Percentiles rank a stretch among this genome's conserved stretches.
These are phyloP conservation scores for Vesta saturnalis DNA, from an alignment of 2,888 invertebrate genomes.

Conservation along the genomic window DNA sequence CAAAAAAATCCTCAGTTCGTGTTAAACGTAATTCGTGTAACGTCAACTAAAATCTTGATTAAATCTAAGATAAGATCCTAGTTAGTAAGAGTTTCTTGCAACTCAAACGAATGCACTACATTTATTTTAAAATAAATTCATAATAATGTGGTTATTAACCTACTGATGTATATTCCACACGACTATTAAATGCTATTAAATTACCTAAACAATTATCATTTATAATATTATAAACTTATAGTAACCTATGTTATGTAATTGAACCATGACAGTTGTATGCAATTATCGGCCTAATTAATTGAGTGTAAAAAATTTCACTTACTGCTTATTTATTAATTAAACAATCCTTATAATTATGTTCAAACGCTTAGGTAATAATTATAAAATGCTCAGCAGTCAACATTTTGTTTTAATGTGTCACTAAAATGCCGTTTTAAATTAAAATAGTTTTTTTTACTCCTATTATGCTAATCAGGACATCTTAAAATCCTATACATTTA, in stretches of 20 bases:
- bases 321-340: no score
- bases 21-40: slow-evolving; percentile 8
- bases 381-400: no score
- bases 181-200: neutral
- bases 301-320: no score
- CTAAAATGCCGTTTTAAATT: no score
- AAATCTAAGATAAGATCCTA: neutral
- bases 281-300: neutral
- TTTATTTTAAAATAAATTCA: neutral
- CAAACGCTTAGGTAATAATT: no score
- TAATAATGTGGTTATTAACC: neutral
- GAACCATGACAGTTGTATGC: neutral
- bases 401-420: no score
- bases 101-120: slow-evolving; percentile 1
- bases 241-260: no score
- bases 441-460: no score
- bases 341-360: no score
- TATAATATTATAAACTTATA: neutral
- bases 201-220: slow-evolving; percentile 1
- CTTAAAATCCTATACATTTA: no score
- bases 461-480: no score
- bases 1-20: neutral
- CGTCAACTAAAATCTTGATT: slow-evolving; percentile 3
- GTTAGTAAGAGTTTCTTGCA: neutral
- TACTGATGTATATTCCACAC: neutral